Evolutionary conservation across 92 coral and sea anemone genomes (phyloP), one percentile per base, ranked within the genome.

Genomic region (Palythoa grandis): DNA sequence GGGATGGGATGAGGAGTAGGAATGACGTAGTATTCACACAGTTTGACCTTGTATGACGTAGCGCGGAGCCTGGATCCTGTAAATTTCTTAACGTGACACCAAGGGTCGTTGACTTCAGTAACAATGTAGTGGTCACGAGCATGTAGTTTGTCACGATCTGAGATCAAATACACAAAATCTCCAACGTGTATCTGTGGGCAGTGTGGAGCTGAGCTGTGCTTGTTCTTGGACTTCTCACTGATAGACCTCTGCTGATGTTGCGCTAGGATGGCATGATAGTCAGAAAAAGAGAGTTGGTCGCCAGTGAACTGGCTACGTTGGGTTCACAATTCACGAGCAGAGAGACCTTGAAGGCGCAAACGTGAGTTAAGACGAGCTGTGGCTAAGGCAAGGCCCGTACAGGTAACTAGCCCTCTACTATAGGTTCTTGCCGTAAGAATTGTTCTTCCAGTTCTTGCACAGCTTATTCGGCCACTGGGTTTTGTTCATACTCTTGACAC

Each of bases 251-350:
- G 83, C 48, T 77, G 83, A 53, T 77, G 83, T 77, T 77, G 37
- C 83, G 11, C 83, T 7, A 53, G 65, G 37, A 77, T 77, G 19
- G 22, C 47, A 24, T 77, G 83, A 1, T 77, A 56, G 85, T 85
- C 84, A 43, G 23, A 38, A 3, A 85, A 68, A 13, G 86, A 84
- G 39, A 85, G 54, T 83, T 85, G 84, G 17, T 75, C 88, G 12
- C 75, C 37, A 70, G 84, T 85, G 88, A 85, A 85, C 84, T 85
- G 88, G 88, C 43, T 23, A 8, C 71, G 72, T 25, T 74, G 40
- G 9, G 88, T 85, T 84, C 88, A 85, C 72, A 85, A 85, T 74
- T 85, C 74, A 68, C 84, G 84, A 47, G 84, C 54, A 11, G 84
- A 53, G 79, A 85, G 82, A 25, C 83, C 89, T 20, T 43, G 22